phyloP scores from a whole-genome alignment of 2,888 invertebrate genomes.

The Rhaphigaster nebulosa region DNA sequence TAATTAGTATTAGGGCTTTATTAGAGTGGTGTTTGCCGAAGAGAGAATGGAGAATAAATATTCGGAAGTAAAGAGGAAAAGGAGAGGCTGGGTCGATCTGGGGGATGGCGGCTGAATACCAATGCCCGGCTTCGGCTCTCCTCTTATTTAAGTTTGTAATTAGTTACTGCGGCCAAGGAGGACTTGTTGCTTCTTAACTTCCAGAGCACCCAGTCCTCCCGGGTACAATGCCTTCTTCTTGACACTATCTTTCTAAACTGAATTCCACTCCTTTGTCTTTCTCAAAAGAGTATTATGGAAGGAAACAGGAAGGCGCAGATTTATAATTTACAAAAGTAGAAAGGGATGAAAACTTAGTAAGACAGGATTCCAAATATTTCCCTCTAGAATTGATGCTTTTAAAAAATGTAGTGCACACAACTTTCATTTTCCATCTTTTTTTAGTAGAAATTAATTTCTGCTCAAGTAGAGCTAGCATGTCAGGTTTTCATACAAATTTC shows the following conservation, averaged over 20 bases:
- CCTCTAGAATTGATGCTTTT: too few species aligned
- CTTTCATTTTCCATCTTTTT: too few species aligned
- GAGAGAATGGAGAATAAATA: constrained; percentile 8
- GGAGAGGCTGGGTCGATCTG: not conserved
- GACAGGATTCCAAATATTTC: not conserved
- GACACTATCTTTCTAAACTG: not conserved
- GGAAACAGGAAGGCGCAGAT: not conserved
- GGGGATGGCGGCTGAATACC: constrained; percentile 38
- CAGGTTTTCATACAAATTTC: too few species aligned
- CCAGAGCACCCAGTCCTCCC: not conserved
- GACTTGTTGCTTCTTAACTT: constrained; percentile 35
- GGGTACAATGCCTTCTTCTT: not conserved
- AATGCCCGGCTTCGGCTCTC: constrained; percentile 7
- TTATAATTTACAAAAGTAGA: not conserved
- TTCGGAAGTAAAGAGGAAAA: constrained; percentile 29
- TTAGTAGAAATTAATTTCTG: too few species aligned
- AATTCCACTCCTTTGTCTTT: not conserved
- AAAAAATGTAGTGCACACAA: too few species aligned
- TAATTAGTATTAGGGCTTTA: not conserved
- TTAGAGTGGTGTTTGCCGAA: not conserved
- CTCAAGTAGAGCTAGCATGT: too few species aligned
- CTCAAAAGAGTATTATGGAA: not conserved
- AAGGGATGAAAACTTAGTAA: not conserved
- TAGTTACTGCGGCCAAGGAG: constrained; percentile 14
- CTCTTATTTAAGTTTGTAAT: constrained; percentile 58